Evolutionary conservation across 2,797 vertebrate species (phyloP).

Genomic region (Hapalemur alaotrensis): DNA sequence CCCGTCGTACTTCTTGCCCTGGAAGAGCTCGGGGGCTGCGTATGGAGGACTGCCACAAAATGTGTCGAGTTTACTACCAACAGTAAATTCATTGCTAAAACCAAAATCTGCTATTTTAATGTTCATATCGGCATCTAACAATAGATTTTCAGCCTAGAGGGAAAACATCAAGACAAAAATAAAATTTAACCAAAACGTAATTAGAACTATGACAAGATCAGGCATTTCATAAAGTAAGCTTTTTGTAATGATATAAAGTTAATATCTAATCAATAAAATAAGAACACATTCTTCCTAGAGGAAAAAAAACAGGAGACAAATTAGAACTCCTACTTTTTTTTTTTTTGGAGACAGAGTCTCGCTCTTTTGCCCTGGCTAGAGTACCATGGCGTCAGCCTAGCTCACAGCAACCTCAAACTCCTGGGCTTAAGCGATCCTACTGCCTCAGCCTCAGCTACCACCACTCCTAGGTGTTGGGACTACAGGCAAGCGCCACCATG

Average conservation of each 20-base stretch:
- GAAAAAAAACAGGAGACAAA: slow-evolving; percentile 1
- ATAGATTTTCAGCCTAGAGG: slow-evolving; percentile 95
- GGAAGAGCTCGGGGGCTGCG: slow-evolving; percentile 97
- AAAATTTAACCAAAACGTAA: slow-evolving; percentile 64
- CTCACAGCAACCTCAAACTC: too few relatives aligned
- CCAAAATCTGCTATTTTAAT: slow-evolving; percentile 99
- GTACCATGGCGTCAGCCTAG: neutral
- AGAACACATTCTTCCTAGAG: slow-evolving; percentile 24
- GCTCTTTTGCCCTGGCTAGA: too few relatives aligned
- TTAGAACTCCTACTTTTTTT: neutral
- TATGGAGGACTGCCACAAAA: slow-evolving; percentile 98
- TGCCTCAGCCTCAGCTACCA: too few relatives aligned
- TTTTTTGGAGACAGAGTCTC: too few relatives aligned
- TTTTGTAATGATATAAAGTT: neutral
- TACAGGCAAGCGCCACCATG: too few relatives aligned
- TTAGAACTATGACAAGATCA: slow-evolving; percentile 42
- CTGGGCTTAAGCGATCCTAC: too few relatives aligned
- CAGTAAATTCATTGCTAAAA: slow-evolving; percentile 98
- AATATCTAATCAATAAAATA: slow-evolving; percentile 26
- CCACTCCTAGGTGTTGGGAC: too few relatives aligned
- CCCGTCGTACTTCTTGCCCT: slow-evolving; percentile 99
- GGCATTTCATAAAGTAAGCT: slow-evolving; percentile 52
- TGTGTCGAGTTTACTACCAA: slow-evolving; percentile 98
- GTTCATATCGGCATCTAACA: slow-evolving; percentile 99
- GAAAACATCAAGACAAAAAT: slow-evolving; percentile 77